A percentile compares a stretch with the other conserved stretches of the same genome.
phyloP scores from a whole-genome alignment of 2,113 vertebrate species.

The Cygnus atratus region DNA sequence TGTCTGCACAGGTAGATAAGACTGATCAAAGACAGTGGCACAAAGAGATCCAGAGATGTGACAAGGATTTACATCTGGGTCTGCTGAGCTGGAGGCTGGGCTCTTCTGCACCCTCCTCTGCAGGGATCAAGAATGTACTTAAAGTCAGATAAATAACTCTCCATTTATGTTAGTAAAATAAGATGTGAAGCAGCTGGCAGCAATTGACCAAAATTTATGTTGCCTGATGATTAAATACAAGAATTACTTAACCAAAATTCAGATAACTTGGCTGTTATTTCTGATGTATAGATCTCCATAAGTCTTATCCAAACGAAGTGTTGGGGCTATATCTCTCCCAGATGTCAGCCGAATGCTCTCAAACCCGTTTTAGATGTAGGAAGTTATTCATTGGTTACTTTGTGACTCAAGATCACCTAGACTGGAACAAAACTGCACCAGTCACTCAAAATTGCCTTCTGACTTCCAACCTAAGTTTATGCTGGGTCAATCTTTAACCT shows the following conservation, averaged over 20 bases:
- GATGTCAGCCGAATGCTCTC: background rate
- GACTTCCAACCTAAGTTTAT: background rate
- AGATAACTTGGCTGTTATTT: background rate
- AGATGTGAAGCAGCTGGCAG: background rate
- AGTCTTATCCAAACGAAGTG: background rate
- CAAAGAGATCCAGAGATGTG: background rate
- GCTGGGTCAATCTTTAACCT: slow-evolving; percentile 53
- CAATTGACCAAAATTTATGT: background rate
- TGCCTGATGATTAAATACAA: background rate
- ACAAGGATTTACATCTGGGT: background rate
- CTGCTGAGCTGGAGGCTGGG: background rate
- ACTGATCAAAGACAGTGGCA: background rate
- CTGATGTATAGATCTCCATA: background rate
- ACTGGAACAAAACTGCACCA: background rate
- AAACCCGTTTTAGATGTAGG: background rate
- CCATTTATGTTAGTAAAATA: background rate
- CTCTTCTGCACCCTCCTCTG: background rate
- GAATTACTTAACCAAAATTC: background rate
- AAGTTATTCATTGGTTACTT: background rate
- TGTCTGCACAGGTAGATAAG: background rate
- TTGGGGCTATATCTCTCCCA: rapidly evolving
- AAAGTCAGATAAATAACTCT: background rate
- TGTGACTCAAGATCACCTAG: background rate
- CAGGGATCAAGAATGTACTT: background rate
- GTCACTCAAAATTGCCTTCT: background rate